Evolutionary conservation across 1,140 invertebrate species (phyloP), one percentile per base, ranked within the genome.

Genomic region (Dysdera silvatica): DNA sequence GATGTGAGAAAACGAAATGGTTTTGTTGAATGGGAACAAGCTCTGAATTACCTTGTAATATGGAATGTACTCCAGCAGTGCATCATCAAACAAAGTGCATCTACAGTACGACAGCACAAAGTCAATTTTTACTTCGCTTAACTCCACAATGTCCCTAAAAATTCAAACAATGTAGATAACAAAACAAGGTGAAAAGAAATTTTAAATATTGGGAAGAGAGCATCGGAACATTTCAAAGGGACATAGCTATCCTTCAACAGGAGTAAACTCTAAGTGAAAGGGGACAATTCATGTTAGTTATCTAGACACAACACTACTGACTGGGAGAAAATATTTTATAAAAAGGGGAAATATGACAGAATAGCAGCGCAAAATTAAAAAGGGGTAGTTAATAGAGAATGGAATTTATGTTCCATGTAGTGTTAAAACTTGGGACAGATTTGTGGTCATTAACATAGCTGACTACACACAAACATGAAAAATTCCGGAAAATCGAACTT

Each of bases 41-140:
- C 60, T 63, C 28, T 54, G n/a, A n/a, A n/a, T 54, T 75, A 88
- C 87, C 78, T 87, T 81, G 67, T 91, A 91, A 73, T 82, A 87
- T 48, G 84, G 82, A 18, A 87, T 73, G 71, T 85, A 91, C 16
- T 88, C 79, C 40, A 82, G 71, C 0, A 96, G 77, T 7, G 85
- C 81, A 61, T 86, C 81, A 71, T 96, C 91, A 53, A 89, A 80
- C 20, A 95, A 77, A 14, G 87, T 88, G 4, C 84, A 83, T 64
- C 89, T 83, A 16, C 85, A 79, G 70, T 95, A 96, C 7, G 83
- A 85, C 4, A 95, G 76, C 24, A 95, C 76, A 1, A 83, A 81
- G 48, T 89, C 82, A 57, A 87, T 84, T 64, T 82, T 80, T 0
- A 87, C 80, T 7, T 79, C 78, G 52, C 83, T 85, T 66, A 78